Evolutionary conservation across 1,140 invertebrate species (phyloP).

Genomic region (Drosophila takahashii): DNA sequence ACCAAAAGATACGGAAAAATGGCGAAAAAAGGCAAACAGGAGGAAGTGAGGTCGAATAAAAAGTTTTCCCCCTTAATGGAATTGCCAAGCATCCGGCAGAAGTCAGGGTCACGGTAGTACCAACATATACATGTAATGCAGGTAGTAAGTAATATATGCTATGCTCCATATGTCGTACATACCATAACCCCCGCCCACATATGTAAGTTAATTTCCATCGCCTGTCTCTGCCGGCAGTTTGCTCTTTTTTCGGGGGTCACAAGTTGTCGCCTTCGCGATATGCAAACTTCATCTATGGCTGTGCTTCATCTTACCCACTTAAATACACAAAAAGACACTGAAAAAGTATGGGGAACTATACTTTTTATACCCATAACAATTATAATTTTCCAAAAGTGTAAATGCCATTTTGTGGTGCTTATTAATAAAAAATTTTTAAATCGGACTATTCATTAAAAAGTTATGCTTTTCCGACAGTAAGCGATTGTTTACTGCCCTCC

Average conservation of each 20-base stretch:
- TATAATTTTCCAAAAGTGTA: too few species aligned
- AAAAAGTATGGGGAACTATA: too few species aligned
- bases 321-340: not conserved
- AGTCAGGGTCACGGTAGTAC: slow-evolving; percentile 11
- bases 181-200: not conserved
- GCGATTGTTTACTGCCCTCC: too few species aligned
- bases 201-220: slow-evolving; percentile 36
- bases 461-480: too few species aligned
- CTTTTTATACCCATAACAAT: too few species aligned
- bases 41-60: slow-evolving; percentile 10
- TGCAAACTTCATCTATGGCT: slow-evolving; percentile 16
- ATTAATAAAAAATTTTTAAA: too few species aligned
- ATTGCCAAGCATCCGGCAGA: slow-evolving; percentile 14
- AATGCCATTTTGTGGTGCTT: too few species aligned
- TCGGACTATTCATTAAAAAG: too few species aligned
- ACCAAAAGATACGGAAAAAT: not conserved
- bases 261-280: slow-evolving; percentile 31
- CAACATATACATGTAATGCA: too few species aligned
- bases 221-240: slow-evolving; percentile 24
- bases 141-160: slow-evolving; percentile 1
- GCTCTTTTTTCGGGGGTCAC: slow-evolving; percentile 24
- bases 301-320: not conserved
- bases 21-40: not conserved
- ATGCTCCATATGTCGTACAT: not conserved
- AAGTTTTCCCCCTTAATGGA: slow-evolving; percentile 38